Percentiles rank a stretch among this genome's conserved stretches.
phyloP scores from a whole-genome alignment of 2,113 vertebrate genomes.

The Pseudopodoces humilis region DNA sequence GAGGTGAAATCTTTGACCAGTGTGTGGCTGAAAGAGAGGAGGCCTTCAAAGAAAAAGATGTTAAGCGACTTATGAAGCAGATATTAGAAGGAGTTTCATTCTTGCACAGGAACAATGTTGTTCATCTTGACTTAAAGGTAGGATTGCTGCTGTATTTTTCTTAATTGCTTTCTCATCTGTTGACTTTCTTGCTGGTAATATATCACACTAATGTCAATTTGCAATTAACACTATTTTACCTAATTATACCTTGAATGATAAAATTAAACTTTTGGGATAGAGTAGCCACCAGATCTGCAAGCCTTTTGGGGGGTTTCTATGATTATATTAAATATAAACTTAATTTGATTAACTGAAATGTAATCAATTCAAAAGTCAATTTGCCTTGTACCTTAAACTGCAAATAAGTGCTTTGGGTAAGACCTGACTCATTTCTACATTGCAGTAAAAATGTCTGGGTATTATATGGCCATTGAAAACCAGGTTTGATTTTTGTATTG shows the following conservation, averaged over 20 bases:
- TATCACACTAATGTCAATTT: background rate
- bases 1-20: slow-evolving; percentile 94
- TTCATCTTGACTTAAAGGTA: slow-evolving; percentile 96
- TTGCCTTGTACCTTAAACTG: background rate
- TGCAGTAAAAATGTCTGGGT: background rate
- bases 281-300: background rate
- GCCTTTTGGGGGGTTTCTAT: background rate
- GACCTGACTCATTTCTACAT: background rate
- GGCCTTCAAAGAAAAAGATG: slow-evolving; percentile 92
- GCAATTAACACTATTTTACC: background rate
- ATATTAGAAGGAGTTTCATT: slow-evolving; percentile 89
- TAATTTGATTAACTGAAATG: background rate
- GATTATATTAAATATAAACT: background rate
- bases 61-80: slow-evolving; percentile 88
- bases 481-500: background rate
- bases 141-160: background rate
- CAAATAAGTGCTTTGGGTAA: background rate
- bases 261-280: background rate
- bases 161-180: background rate
- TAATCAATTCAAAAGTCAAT: background rate
- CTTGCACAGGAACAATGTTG: slow-evolving; percentile 86
- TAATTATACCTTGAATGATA: background rate
- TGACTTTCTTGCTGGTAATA: background rate
- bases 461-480: background rate
- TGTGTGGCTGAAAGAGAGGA: slow-evolving; percentile 92